A percentile compares a stretch with the other conserved stretches of the same genome.
Evolutionary conservation across 2,888 invertebrate species (phyloP).

Genomic region (Antheraea yamamai): DNA sequence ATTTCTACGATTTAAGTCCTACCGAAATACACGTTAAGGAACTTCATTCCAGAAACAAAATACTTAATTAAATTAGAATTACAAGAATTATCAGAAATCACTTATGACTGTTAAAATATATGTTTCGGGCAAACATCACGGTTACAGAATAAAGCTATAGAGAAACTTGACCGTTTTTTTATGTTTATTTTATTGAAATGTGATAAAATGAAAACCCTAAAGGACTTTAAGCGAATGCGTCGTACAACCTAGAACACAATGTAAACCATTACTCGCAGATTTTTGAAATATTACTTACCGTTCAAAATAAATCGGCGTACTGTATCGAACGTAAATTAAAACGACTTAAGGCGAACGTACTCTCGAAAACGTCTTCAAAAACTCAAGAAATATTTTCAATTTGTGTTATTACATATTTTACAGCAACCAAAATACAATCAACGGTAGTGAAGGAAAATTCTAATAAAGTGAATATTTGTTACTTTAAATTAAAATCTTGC

Average conservation of each 20-base stretch:
- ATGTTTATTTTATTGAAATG: not conserved
- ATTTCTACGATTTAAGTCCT: too few relatives aligned
- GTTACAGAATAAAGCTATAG: too few relatives aligned
- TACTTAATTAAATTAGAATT: too few relatives aligned
- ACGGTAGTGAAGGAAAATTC: not conserved
- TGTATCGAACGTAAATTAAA: not conserved
- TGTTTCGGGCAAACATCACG: too few relatives aligned
- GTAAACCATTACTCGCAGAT: not conserved
- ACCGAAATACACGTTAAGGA: too few relatives aligned
- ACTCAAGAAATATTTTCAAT: not conserved
- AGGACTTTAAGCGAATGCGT: not conserved
- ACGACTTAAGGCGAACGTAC: not conserved
- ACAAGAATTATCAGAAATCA: too few relatives aligned
- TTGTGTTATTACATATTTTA: not conserved
- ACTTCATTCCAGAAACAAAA: too few relatives aligned
- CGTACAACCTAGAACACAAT: not conserved
- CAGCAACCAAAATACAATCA: not conserved
- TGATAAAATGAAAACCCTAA: not conserved
- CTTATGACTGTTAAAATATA: too few relatives aligned
- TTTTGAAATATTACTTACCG: not conserved
- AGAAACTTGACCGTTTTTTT: too few relatives aligned
- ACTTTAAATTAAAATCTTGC: too few relatives aligned
- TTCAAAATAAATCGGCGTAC: not conserved
- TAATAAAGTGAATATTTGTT: not conserved
- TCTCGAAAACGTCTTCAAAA: not conserved